phyloP scores from a whole-genome alignment of 2,888 invertebrate genomes.

The Eurytoma adleriae region DNA sequence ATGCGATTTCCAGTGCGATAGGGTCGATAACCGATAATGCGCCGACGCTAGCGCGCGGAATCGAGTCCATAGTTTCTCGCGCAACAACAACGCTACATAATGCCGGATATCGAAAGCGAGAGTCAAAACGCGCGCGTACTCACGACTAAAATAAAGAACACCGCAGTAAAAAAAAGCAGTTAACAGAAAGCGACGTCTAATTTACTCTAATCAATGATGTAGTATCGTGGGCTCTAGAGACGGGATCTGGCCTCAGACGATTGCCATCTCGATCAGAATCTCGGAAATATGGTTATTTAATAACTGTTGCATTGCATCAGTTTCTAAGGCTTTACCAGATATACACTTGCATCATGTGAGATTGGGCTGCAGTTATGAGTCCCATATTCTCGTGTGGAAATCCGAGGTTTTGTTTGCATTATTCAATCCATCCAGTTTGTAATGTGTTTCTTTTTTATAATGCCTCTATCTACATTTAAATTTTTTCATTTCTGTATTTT shows the following conservation, averaged over 20 bases:
- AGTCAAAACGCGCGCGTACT: neutral
- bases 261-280: neutral
- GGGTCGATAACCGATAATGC: conserved; percentile 56
- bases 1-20: conserved; percentile 26
- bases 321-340: neutral
- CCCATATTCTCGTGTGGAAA: conserved; percentile 5
- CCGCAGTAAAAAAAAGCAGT: neutral
- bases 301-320: neutral
- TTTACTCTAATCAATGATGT: conserved; percentile 9
- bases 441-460: too few species aligned
- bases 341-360: conserved; percentile 8
- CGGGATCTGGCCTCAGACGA: neutral
- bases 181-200: neutral
- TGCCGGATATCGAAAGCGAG: neutral
- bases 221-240: neutral
- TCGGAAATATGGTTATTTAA: conserved; percentile 7
- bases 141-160: neutral
- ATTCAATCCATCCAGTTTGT: neutral
- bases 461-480: too few species aligned
- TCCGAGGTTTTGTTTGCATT: neutral
- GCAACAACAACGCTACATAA: neutral
- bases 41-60: conserved; percentile 1
- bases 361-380: conserved; percentile 8
- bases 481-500: too few species aligned
- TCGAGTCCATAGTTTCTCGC: conserved; percentile 23